Evolutionary conservation across 92 coral and sea anemone genomes (phyloP), one percentile per base, ranked within the genome.

Genomic region (Epizoanthus illoricatus): DNA sequence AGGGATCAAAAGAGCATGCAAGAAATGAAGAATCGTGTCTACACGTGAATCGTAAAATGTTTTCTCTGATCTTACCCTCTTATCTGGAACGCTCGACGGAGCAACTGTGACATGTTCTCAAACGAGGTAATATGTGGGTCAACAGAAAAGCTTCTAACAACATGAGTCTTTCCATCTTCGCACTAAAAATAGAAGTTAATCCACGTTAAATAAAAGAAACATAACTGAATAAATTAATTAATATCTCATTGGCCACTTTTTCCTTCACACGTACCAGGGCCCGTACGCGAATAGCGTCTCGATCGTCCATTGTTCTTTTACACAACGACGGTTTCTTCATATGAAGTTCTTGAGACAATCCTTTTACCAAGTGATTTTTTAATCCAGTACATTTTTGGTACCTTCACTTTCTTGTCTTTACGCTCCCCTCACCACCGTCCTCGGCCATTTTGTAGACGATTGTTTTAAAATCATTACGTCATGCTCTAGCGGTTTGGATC

Each of bases 101-200:
- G 80, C 55, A 92, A 61, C 75, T 97, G 95, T 52, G 87, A 81
- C 65, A 97, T 80, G 73, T 97, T 92, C 79, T 78, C 84, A 76
- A 91, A 97, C 7, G 97, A 94, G 10, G 99, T 97, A 83, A 97
- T 97, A 84, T 94, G 94, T 16, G 99, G 99, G 65, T 97, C 99
- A 21, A 97, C 91, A 1, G 98, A 92, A 69, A 97, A 97, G 71
- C 97, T 89, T 71, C 99, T 87, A 54, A 92, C 65, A 55, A 87
- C 89, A 42, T 83, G 89, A 19, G 52, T 86, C 4, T 74, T 73
- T 28, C 81, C 74, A 49, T 74, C 84, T 18, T 58, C 69, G 72
- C 64, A 61, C 84, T 54, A 41, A 73, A 40, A 82, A 42, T 20
- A 80, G 66, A 65, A 73, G 84, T 70, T 88, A 89, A 55, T 85